Percentiles rank a stretch among this genome's conserved stretches.
These are phyloP conservation scores for Syngnathus rostellatus DNA, from an alignment of 2,797 vertebrate genomes.

Conservation along the genomic window DNA sequence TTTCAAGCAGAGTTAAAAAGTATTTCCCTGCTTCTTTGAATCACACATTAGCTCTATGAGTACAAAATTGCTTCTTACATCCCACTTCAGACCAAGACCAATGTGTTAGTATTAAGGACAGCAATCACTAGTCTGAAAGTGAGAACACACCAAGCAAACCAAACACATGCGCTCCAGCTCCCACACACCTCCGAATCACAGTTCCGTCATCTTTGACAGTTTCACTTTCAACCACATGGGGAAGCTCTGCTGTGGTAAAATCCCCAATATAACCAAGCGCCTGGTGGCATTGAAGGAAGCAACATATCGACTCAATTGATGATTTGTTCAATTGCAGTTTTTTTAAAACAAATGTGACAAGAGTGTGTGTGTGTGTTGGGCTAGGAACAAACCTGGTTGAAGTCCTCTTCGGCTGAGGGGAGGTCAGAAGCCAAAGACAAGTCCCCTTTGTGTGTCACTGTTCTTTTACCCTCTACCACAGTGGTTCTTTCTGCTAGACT, in stretches of 20 bases:
- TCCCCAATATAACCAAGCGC: constrained; percentile 77
- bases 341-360: not conserved
- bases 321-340: not conserved
- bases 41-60: not conserved
- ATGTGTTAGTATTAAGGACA: not conserved
- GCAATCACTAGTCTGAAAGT: not conserved
- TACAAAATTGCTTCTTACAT: not conserved
- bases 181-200: constrained; percentile 83
- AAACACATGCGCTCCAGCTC: constrained; percentile 5
- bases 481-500: constrained; percentile 75
- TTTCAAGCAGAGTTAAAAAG: too few species aligned
- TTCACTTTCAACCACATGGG: constrained; percentile 77
- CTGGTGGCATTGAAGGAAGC: constrained; percentile 52
- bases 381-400: constrained; percentile 76
- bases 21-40: too few species aligned
- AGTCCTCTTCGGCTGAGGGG: constrained; percentile 82
- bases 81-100: not conserved
- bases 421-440: constrained; percentile 75
- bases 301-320: not conserved
- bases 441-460: constrained; percentile 76
- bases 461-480: constrained; percentile 74
- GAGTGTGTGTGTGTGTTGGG: not conserved
- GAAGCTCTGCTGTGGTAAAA: constrained; percentile 67
- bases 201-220: constrained; percentile 80
- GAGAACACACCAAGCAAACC: not conserved